phyloP scores from a whole-genome alignment of 2,888 invertebrate genomes.

The Stenotaenia linearis region DNA sequence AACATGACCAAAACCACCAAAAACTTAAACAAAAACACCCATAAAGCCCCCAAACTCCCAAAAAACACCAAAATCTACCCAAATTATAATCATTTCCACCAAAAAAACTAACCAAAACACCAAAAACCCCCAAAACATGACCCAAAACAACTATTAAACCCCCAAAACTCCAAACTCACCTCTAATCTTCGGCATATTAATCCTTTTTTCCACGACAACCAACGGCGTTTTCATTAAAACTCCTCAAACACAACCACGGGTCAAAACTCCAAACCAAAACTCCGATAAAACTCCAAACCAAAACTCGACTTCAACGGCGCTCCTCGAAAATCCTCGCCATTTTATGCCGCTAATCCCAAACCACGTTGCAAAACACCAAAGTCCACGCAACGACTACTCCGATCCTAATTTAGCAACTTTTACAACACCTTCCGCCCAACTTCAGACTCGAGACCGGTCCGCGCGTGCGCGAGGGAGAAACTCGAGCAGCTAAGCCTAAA shows the following conservation, averaged over 20 bases:
- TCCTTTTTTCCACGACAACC: background rate
- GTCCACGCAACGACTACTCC: background rate
- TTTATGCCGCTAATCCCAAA: background rate
- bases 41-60: too few species aligned
- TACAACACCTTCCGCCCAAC: background rate
- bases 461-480: background rate
- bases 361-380: background rate
- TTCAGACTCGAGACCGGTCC: background rate
- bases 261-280: background rate
- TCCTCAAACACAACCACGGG: background rate
- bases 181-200: background rate
- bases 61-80: background rate
- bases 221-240: background rate
- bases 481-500: background rate
- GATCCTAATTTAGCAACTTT: background rate
- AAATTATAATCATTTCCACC: background rate
- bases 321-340: background rate
- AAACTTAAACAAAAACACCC: too few species aligned
- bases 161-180: background rate
- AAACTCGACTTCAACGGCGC: background rate
- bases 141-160: background rate
- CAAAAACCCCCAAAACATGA: background rate
- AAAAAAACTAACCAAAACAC: background rate
- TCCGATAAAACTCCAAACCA: background rate
- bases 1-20: too few species aligned